Evolutionary conservation across 2,888 invertebrate species (phyloP).

Genomic region (Antheraea yamamai): DNA sequence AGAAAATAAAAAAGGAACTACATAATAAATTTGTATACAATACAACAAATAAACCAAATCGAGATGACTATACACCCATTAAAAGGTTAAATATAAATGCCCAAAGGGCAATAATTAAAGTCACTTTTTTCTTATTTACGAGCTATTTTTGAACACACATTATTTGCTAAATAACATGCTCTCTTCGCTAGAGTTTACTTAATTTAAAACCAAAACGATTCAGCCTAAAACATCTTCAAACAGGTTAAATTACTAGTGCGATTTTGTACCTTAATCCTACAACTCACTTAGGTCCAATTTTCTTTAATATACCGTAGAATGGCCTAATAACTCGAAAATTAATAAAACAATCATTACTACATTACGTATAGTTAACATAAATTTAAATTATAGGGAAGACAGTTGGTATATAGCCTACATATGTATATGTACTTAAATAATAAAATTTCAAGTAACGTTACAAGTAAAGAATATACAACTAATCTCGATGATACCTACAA

Average conservation of each 20-base stretch:
- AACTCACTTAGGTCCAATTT: not conserved
- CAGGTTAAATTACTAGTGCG: not conserved
- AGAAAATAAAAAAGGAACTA: conserved; percentile 7
- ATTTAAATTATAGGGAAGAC: conserved; percentile 20
- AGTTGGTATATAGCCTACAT: conserved; percentile 4
- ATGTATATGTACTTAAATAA: not conserved
- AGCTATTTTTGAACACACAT: not conserved
- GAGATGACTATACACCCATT: not conserved
- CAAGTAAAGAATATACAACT: not conserved
- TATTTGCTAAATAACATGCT: not conserved
- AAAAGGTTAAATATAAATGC: not conserved
- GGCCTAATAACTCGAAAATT: not conserved
- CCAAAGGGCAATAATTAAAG: not conserved
- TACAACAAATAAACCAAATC: conserved; percentile 1
- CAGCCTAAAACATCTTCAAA: not conserved
- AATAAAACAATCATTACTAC: not conserved
- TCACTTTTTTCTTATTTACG: not conserved
- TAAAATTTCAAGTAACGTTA: conserved; percentile 1
- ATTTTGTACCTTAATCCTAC: not conserved
- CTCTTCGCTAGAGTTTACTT: not conserved
- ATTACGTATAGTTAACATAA: not conserved
- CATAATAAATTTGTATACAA: not conserved
- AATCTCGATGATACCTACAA: not conserved
- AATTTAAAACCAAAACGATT: not conserved
- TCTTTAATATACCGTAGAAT: not conserved